A percentile compares a stretch with the other conserved stretches of the same genome.
Evolutionary conservation across 2,888 invertebrate species (phyloP).

Genomic region (Sycophila texana): DNA sequence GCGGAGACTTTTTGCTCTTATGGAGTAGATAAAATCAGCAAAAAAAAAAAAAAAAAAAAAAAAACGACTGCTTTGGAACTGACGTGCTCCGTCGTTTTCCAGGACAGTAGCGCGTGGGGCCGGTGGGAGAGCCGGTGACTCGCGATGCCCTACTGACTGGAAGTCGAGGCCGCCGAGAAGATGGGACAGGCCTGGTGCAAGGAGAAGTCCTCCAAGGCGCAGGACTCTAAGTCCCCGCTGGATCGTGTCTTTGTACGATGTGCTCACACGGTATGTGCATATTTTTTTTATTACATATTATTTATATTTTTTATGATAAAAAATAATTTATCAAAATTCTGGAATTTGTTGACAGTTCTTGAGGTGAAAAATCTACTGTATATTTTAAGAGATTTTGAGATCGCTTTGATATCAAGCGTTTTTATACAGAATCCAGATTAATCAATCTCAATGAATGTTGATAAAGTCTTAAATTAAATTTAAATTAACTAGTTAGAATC

Average conservation of each 20-base stretch:
- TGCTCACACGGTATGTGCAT: conserved; percentile 72
- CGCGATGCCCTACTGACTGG: conserved; percentile 1
- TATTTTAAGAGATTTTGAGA: too few species aligned
- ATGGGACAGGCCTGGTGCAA: conserved; percentile 76
- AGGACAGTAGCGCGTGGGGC: not conserved
- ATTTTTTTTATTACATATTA: not conserved
- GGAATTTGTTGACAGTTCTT: too few species aligned
- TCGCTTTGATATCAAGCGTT: too few species aligned
- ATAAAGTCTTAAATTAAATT: too few species aligned
- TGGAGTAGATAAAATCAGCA: not conserved
- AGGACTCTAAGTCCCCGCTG: conserved; percentile 75
- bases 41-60: conserved; percentile 1
- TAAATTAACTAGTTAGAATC: too few species aligned
- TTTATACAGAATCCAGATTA: too few species aligned
- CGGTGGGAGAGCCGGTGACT: not conserved
- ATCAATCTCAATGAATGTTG: too few species aligned
- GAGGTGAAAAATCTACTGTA: too few species aligned
- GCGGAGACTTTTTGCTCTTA: not conserved
- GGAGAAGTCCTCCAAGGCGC: conserved; percentile 71
- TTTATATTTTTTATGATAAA: too few species aligned
- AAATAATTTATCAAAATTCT: too few species aligned
- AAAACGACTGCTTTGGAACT: not conserved
- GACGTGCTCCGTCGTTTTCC: conserved; percentile 2
- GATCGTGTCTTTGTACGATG: conserved; percentile 74
- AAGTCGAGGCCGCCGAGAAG: conserved; percentile 3